Evolutionary conservation across 2,113 vertebrate species (phyloP).

Genomic region (Trochalopteron elliotii): DNA sequence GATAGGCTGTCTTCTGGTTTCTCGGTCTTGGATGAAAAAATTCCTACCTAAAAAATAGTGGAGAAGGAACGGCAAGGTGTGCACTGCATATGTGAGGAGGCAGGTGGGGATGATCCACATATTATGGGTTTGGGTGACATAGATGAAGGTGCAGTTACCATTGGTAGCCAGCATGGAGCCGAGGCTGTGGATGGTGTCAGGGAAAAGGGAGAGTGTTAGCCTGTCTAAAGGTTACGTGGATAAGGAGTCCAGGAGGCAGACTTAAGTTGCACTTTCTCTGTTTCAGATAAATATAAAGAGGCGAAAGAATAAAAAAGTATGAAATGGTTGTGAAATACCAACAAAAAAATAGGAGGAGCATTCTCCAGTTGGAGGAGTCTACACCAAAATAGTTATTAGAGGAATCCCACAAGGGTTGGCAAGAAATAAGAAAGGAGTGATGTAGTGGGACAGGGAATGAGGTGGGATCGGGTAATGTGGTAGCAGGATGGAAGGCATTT

Average conservation of each 20-base stretch:
- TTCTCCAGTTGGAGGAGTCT: not conserved
- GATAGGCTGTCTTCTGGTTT: not conserved
- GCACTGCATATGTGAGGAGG: rapidly evolving
- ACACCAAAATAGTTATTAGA: not conserved
- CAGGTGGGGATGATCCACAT: not conserved
- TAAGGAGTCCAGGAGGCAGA: not conserved
- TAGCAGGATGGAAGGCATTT: not conserved
- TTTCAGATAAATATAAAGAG: not conserved
- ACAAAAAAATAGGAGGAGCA: not conserved
- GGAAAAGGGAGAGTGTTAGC: not conserved
- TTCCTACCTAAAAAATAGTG: rapidly evolving
- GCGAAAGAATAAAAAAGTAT: not conserved
- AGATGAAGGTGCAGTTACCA: not conserved
- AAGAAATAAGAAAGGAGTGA: not conserved
- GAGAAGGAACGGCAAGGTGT: rapidly evolving
- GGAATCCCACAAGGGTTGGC: not conserved
- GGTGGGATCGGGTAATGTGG: not conserved
- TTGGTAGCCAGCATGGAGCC: not conserved
- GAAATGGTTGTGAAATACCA: not conserved
- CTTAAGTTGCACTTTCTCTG: not conserved
- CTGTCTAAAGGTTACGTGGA: not conserved
- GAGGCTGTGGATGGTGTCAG: not conserved
- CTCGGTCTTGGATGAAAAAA: not conserved
- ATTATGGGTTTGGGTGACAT: not conserved
- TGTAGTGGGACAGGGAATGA: not conserved